Conservation (phyloP, 2,797 vertebrate genomes). For the Echiichthys vipera region DNA sequence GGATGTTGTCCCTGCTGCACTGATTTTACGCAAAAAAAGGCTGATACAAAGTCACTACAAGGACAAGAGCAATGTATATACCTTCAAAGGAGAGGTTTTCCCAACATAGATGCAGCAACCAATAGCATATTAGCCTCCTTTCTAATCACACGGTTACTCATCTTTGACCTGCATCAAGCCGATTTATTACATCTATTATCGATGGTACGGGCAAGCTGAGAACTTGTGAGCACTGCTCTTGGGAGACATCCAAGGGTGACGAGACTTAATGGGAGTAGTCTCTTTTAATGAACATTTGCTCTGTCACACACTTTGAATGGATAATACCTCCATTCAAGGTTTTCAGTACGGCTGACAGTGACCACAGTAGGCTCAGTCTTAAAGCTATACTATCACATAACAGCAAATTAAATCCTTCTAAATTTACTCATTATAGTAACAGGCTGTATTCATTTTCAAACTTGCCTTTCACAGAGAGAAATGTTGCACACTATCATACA, state of each 20-base stretch:
- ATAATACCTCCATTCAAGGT: conserved; percentile 20
- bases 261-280: conserved; percentile 29
- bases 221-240: background rate
- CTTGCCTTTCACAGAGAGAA: background rate
- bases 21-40: background rate
- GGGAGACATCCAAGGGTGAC: conserved; percentile 28
- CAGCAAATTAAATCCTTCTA: background rate
- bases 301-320: conserved; percentile 40
- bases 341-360: background rate
- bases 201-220: background rate
- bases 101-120: background rate
- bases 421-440: background rate
- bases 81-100: background rate
- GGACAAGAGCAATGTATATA: background rate
- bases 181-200: conserved; percentile 6
- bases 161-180: conserved; percentile 23
- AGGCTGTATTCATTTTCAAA: background rate
- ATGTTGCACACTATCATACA: background rate
- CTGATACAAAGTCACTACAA: background rate
- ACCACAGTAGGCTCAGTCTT: background rate
- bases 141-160: background rate
- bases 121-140: background rate
- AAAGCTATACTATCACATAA: background rate
- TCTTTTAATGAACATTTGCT: conserved; percentile 32
- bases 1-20: background rate